Conservation (phyloP, 1,140 invertebrate species). For the Zophobas atratus region DNA sequence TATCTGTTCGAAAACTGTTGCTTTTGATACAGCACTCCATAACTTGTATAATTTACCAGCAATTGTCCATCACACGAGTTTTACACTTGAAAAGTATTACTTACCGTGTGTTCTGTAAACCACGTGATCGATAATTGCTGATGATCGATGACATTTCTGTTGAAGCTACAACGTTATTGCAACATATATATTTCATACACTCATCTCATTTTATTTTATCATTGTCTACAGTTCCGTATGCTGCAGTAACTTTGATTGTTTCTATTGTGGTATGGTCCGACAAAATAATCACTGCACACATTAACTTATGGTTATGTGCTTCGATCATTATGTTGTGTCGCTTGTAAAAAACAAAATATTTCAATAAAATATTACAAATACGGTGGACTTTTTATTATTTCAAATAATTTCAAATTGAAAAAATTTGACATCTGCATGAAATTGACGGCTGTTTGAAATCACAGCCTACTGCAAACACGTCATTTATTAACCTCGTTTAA, state of each 20-base stretch:
- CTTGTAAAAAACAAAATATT: constrained; percentile 63
- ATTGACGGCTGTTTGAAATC: neutral
- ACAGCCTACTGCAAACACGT: neutral
- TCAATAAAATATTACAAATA: constrained; percentile 57
- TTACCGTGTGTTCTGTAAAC: neutral
- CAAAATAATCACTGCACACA: constrained; percentile 57
- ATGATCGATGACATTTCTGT: constrained; percentile 8
- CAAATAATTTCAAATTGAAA: no score
- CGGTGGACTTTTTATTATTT: no score
- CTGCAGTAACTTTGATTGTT: constrained; percentile 47
- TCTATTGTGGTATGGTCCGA: constrained; percentile 49
- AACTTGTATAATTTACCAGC: constrained; percentile 39
- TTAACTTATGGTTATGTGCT: constrained; percentile 59
- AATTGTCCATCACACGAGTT: constrained; percentile 16
- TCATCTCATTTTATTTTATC: constrained; percentile 15
- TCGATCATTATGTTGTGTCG: constrained; percentile 64
- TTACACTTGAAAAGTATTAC: neutral
- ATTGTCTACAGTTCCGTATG: constrained; percentile 20
- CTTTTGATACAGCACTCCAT: constrained; percentile 44
- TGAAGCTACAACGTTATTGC: constrained; percentile 49
- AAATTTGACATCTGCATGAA: no score
- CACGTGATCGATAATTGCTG: constrained; percentile 8
- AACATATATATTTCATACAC: constrained; percentile 19
- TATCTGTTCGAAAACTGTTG: constrained; percentile 39
- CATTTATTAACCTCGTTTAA: no score